Evolutionary conservation across 2,113 vertebrate species (phyloP).

Genomic region (Sphaerodactylus townsendi): DNA sequence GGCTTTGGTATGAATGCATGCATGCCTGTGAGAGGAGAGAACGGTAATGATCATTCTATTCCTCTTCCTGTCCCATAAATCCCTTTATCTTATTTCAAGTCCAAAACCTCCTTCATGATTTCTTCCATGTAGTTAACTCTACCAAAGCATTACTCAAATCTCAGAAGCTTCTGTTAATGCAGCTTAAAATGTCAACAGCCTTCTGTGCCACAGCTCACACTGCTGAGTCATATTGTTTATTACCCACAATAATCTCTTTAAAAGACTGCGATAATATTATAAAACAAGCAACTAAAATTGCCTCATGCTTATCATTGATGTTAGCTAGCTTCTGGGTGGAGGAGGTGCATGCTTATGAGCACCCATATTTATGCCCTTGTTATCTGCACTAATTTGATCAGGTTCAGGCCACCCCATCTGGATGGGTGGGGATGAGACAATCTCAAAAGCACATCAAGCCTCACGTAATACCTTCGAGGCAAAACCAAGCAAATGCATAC

Average conservation of each 20-base stretch:
- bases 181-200: background rate
- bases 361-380: background rate
- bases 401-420: no score
- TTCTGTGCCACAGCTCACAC: background rate
- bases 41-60: background rate
- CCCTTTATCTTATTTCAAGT: background rate
- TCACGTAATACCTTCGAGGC: background rate
- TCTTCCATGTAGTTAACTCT: background rate
- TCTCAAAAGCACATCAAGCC: background rate
- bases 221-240: background rate
- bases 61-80: background rate
- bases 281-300: background rate
- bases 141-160: background rate
- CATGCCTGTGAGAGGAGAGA: background rate
- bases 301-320: background rate
- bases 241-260: constrained; percentile 24
- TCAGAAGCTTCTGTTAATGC: background rate
- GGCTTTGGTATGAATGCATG: background rate
- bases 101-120: background rate
- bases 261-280: background rate
- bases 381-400: background rate
- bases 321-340: background rate
- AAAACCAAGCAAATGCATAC: background rate
- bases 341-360: background rate
- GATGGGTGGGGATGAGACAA: background rate